Conservation (phyloP, 1,140 invertebrate species). For the Penaeus vannamei region DNA sequence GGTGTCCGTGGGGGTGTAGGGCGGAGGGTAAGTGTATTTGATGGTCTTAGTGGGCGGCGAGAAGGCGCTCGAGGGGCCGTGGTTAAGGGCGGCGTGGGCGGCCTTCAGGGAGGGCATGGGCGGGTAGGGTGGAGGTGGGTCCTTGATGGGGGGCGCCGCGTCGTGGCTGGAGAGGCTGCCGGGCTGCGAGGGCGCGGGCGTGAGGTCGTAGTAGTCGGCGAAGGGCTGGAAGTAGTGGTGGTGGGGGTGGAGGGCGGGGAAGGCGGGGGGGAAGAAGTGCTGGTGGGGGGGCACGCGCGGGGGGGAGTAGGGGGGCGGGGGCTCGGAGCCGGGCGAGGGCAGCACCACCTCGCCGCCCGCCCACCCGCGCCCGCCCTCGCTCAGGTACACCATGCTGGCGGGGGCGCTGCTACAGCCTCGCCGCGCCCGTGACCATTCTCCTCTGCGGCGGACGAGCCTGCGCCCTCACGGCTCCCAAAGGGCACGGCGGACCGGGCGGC, state of each 20-base stretch:
- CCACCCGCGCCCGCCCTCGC: slow-evolving; percentile 48
- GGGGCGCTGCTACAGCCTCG: neutral
- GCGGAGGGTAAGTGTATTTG: slow-evolving; percentile 45
- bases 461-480: neutral
- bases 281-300: slow-evolving; percentile 46
- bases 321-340: slow-evolving; percentile 63
- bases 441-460: neutral
- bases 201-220: slow-evolving; percentile 22
- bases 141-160: slow-evolving; percentile 29
- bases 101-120: slow-evolving; percentile 43
- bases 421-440: neutral
- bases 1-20: slow-evolving; percentile 11
- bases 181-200: slow-evolving; percentile 40
- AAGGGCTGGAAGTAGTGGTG: slow-evolving; percentile 32
- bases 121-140: slow-evolving; percentile 49
- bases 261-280: slow-evolving; percentile 39
- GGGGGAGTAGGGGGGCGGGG: slow-evolving; percentile 65
- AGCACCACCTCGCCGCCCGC: slow-evolving; percentile 42
- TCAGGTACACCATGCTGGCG: slow-evolving; percentile 50
- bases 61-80: slow-evolving; percentile 67
- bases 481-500: no score
- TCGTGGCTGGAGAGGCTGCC: slow-evolving; percentile 24
- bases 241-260: slow-evolving; percentile 11
- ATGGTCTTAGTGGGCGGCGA: slow-evolving; percentile 57
- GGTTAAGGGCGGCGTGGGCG: slow-evolving; percentile 62